Percentiles rank a stretch among this genome's conserved stretches.
These are phyloP conservation scores for Cercocebus atys DNA, from an alignment of 2,113 vertebrate species.

Conservation along the genomic window DNA sequence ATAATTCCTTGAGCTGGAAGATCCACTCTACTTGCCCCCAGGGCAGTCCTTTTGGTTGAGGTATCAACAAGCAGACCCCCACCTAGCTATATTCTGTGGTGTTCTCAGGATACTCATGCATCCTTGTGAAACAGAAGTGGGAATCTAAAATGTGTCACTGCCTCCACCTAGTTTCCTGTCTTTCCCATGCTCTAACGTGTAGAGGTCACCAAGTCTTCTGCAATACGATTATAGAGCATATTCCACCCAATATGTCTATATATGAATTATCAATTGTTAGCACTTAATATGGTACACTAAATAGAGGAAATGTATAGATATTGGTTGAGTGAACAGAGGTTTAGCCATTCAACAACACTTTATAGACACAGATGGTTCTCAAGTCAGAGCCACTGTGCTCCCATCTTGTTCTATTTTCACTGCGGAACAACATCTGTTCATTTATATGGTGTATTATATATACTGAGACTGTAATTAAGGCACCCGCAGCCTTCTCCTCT, in stretches of 20 bases:
- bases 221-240: background rate
- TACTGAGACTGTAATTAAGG: constrained; percentile 62
- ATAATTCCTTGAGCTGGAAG: background rate
- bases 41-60: background rate
- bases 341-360: constrained; percentile 2
- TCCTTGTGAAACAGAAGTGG: background rate
- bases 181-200: background rate
- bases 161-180: background rate
- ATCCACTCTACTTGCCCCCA: background rate
- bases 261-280: background rate
- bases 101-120: background rate
- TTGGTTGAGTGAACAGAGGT: background rate
- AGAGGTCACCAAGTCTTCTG: background rate
- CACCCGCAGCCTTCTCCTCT: constrained; percentile 54
- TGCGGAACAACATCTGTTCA: constrained; percentile 66
- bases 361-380: background rate
- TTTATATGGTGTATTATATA: constrained; percentile 56
- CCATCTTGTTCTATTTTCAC: constrained; percentile 6
- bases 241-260: background rate
- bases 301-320: background rate
- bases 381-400: background rate
- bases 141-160: fast-evolving
- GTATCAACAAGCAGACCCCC: background rate
- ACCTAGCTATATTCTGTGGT: background rate
- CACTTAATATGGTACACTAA: background rate